Evolutionary conservation across 2,888 invertebrate species (phyloP).

Genomic region (Caenorhabditis sp.): DNA sequence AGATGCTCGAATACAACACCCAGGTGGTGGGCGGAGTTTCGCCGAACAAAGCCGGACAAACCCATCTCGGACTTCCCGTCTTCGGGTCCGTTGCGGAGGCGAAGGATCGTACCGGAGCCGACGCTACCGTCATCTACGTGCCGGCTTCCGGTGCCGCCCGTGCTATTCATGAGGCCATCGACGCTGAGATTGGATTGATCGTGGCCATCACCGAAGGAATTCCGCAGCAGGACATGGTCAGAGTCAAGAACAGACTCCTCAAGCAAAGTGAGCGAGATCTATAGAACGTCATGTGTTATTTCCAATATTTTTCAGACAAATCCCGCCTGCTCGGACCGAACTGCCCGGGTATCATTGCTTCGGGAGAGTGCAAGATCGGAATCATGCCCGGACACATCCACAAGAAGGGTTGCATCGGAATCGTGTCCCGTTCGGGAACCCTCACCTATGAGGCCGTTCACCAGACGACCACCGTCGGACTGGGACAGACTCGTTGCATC

Average conservation of each 20-base stretch:
- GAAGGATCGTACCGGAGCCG: conserved; percentile 87
- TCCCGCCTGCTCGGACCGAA: conserved; percentile 96
- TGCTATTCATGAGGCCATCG: conserved; percentile 84
- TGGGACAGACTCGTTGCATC: conserved; percentile 84
- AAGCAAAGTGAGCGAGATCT: conserved; percentile 53
- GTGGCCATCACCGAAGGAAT: conserved; percentile 96
- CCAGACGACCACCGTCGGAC: conserved; percentile 89
- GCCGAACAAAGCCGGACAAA: conserved; percentile 84
- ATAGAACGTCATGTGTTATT: not conserved
- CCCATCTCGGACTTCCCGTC: conserved; percentile 90
- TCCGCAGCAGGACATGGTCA: conserved; percentile 90
- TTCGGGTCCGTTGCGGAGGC: conserved; percentile 82
- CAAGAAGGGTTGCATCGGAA: conserved; percentile 85
- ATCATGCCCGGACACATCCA: conserved; percentile 99
- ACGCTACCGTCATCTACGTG: conserved; percentile 96
- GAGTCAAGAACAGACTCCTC: conserved; percentile 63
- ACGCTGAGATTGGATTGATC: conserved; percentile 83
- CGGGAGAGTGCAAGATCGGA: conserved; percentile 92
- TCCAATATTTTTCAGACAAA: conserved; percentile 83
- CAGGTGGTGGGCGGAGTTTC: conserved; percentile 89
- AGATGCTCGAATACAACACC: conserved; percentile 98
- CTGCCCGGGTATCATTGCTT: conserved; percentile 98
- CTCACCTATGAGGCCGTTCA: conserved; percentile 99
- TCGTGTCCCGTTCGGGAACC: conserved; percentile 96
- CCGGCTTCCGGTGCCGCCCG: conserved; percentile 91